Evolutionary conservation across 2,888 invertebrate species (phyloP).

Genomic region (Agrotis exclamationis): DNA sequence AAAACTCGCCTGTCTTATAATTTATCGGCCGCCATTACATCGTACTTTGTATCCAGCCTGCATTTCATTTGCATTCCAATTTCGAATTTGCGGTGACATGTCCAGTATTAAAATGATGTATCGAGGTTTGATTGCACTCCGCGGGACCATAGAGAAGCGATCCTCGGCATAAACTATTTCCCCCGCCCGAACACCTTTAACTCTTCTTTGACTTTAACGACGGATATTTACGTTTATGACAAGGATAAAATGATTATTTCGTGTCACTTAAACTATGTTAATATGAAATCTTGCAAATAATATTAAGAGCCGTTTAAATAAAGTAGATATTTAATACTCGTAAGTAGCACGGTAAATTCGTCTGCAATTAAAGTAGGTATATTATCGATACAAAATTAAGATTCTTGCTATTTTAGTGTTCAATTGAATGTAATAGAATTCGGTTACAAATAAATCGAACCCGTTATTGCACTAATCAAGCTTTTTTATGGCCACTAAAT

Average conservation of each 20-base stretch:
- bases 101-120: slow-evolving; percentile 90
- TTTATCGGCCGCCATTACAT: slow-evolving; percentile 87
- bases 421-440: slow-evolving; percentile 57
- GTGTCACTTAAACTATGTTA: slow-evolving; percentile 42
- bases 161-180: slow-evolving; percentile 62
- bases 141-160: slow-evolving; percentile 51
- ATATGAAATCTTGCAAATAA: slow-evolving; percentile 38
- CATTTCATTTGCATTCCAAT: slow-evolving; percentile 90
- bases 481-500: slow-evolving; percentile 52
- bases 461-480: slow-evolving; percentile 45
- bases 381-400: slow-evolving; percentile 40
- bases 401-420: slow-evolving; percentile 31
- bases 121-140: slow-evolving; percentile 83
- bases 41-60: slow-evolving; percentile 80
- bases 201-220: slow-evolving; percentile 69
- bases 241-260: slow-evolving; percentile 63
- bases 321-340: slow-evolving; percentile 42
- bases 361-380: slow-evolving; percentile 39
- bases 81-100: slow-evolving; percentile 89
- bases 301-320: slow-evolving; percentile 20
- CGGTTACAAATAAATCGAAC: slow-evolving; percentile 47
- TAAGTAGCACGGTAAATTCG: slow-evolving; percentile 32
- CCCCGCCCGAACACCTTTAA: slow-evolving; percentile 45
- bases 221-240: slow-evolving; percentile 71
- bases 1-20: slow-evolving; percentile 84